Evolutionary conservation across 2,888 invertebrate genomes (phyloP).

Genomic region (Phalera bucephala): DNA sequence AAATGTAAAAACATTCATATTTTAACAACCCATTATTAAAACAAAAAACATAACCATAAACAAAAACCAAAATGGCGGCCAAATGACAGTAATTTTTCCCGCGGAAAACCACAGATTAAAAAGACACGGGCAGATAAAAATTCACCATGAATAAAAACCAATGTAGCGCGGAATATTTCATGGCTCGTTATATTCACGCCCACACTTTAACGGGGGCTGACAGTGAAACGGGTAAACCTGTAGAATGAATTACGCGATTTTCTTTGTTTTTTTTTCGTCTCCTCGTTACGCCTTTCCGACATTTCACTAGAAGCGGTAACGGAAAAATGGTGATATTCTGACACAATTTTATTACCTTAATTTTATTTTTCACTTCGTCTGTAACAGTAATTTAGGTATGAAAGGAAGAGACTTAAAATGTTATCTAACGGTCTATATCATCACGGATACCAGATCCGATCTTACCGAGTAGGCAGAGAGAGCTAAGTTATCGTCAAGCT

Average conservation of each 20-base stretch:
- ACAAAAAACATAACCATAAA: background rate
- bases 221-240: conserved; percentile 39
- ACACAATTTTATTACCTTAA: too few species aligned
- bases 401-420: too few species aligned
- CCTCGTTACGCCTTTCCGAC: conserved; percentile 13
- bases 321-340: conserved; percentile 3
- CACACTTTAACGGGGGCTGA: conserved; percentile 25
- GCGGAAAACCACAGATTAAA: conserved; percentile 16
- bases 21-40: background rate
- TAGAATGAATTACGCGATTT: conserved; percentile 31
- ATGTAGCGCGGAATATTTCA: conserved; percentile 23
- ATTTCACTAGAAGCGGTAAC: conserved; percentile 12
- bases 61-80: conserved; percentile 7
- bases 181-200: conserved; percentile 30
- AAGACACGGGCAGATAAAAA: conserved; percentile 17
- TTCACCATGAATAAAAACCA: conserved; percentile 16
- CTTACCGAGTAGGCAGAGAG: too few species aligned
- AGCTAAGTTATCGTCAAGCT: too few species aligned
- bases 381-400: too few species aligned
- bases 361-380: too few species aligned
- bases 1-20: too few species aligned
- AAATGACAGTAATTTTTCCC: conserved; percentile 2
- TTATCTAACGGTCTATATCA: too few species aligned
- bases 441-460: too few species aligned
- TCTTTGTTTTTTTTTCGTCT: conserved; percentile 24